A percentile compares a stretch with the other conserved stretches of the same genome.
Evolutionary conservation across 2,113 vertebrate species (phyloP).

Genomic region (Scalopus aquaticus): DNA sequence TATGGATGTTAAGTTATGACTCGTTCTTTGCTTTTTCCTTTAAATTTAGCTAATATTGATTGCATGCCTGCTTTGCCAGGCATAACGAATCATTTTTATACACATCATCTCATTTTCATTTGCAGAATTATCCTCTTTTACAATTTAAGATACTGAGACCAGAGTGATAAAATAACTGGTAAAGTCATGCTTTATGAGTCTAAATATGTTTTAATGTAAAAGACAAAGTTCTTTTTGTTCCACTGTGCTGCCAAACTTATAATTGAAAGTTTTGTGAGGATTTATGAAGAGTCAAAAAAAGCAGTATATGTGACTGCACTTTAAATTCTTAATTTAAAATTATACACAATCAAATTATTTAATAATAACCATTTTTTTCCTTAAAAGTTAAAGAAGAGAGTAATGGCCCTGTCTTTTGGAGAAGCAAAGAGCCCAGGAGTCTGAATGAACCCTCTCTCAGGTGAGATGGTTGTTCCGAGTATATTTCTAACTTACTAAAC

Average conservation of each 20-base stretch:
- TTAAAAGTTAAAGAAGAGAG: slow-evolving; percentile 61
- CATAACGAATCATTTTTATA: neutral
- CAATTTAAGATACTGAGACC: neutral
- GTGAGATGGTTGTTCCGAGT: slow-evolving; percentile 42
- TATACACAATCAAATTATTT: neutral
- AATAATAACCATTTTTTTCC: slow-evolving; percentile 19
- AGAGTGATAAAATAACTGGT: neutral
- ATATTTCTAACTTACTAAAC: slow-evolving; percentile 10
- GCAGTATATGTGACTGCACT: neutral
- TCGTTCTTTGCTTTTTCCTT: slow-evolving; percentile 1
- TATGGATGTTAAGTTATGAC: neutral
- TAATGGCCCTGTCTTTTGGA: slow-evolving; percentile 33
- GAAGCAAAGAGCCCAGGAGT: slow-evolving; percentile 17
- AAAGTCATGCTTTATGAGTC: neutral
- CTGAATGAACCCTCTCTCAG: slow-evolving; percentile 45
- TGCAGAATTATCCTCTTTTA: neutral
- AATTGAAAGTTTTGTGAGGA: neutral
- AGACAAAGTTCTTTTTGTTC: neutral
- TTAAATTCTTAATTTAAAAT: neutral
- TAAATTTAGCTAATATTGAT: neutral
- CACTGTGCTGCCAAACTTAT: neutral
- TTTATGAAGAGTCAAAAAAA: neutral
- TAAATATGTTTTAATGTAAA: neutral
- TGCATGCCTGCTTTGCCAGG: neutral
- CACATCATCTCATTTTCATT: neutral